A percentile compares a stretch with the other conserved stretches of the same genome.
These are phyloP conservation scores for Agraylea sexmaculata DNA, from an alignment of 1,140 invertebrate species.

Conservation along the genomic window DNA sequence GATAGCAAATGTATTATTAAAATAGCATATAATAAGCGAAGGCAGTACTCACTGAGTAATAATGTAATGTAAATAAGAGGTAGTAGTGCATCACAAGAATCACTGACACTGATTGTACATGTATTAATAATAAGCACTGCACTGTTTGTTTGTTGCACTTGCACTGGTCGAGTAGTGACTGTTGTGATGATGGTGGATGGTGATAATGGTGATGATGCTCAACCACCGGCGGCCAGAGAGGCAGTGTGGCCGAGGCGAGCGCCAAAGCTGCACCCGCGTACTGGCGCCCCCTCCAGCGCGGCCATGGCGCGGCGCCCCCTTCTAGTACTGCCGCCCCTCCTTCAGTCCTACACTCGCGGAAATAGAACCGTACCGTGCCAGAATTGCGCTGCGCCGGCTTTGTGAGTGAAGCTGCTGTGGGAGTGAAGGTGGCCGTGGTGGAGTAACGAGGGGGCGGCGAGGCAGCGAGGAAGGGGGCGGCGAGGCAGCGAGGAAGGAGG, in stretches of 20 bases:
- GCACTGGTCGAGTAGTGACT: too few species aligned
- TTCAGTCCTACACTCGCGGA: too few species aligned
- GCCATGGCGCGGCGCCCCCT: constrained; percentile 23
- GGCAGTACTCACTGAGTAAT: neutral
- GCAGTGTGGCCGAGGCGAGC: too few species aligned
- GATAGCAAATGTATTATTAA: too few species aligned
- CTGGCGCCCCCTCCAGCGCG: constrained; percentile 29
- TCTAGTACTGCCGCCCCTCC: too few species aligned
- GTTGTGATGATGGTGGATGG: too few species aligned
- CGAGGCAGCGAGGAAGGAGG: constrained; percentile 25
- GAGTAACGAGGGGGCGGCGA: constrained; percentile 4
- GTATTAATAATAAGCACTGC: too few species aligned
- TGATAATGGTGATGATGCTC: too few species aligned
- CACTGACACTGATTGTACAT: neutral
- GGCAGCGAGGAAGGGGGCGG: constrained; percentile 25
- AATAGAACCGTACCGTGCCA: too few species aligned
- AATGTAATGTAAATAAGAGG: too few species aligned
- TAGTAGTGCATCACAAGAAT: neutral
- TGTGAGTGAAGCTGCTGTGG: constrained; percentile 23
- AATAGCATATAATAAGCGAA: constrained; percentile 20
- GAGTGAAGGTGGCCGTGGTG: neutral
- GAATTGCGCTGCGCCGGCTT: constrained; percentile 10
- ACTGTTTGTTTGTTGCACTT: too few species aligned
- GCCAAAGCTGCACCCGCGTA: constrained; percentile 28
- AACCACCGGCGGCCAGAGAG: too few species aligned